phyloP scores from a whole-genome alignment of 2,113 vertebrate species.

The Marmota flaviventris region DNA sequence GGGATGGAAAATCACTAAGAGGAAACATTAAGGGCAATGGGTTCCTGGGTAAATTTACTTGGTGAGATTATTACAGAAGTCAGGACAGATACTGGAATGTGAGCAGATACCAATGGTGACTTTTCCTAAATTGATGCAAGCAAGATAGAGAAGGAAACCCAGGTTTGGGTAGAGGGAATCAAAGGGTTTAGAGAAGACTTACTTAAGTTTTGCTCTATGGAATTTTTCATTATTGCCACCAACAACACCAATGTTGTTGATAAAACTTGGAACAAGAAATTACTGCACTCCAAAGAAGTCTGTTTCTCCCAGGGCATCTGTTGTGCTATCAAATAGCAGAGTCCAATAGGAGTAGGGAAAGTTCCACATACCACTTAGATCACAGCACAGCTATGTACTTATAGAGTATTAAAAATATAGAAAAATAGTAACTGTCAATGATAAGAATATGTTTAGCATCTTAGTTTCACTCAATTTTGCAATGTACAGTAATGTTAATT shows the following conservation, averaged over 20 bases:
- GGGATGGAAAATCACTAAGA: neutral
- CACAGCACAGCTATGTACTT: neutral
- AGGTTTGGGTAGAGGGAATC: fast-evolving
- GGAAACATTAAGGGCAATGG: neutral
- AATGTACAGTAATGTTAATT: neutral
- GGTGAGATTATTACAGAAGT: neutral
- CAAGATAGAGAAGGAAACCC: neutral
- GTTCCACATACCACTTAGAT: neutral
- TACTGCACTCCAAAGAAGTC: neutral
- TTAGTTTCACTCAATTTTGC: neutral
- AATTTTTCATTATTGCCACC: neutral
- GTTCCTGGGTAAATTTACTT: neutral
- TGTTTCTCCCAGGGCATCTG: neutral
- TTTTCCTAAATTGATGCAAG: neutral
- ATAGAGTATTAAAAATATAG: neutral
- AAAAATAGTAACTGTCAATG: conserved; percentile 2
- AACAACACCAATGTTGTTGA: neutral
- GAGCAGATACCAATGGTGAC: neutral
- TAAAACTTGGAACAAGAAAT: neutral
- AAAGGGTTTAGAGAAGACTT: neutral
- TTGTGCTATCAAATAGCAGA: neutral
- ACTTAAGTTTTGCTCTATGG: neutral
- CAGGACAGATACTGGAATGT: neutral
- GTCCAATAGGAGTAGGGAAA: neutral
- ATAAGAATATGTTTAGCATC: neutral